Base-by-base conservation (phyloP, 2,797 vertebrate species). In the Fistularia commersonii region DNA sequence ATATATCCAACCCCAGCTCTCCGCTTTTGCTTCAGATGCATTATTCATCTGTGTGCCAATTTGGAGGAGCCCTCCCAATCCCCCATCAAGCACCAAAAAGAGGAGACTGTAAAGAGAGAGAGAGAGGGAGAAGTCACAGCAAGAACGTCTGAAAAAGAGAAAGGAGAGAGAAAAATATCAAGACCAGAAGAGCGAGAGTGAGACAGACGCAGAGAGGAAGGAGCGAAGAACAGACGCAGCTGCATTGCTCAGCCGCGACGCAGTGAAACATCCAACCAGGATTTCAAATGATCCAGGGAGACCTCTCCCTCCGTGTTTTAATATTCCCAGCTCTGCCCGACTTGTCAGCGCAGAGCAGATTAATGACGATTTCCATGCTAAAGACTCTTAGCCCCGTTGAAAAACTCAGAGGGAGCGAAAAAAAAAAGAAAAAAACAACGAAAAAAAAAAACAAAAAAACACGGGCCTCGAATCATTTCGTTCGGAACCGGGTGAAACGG, bases 41-140 rank as follows among this genome's bases (percentile, higher is more conserved):
- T 87, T 85, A 88, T 88, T 88, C 83, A 88, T 86, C 76, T 76
- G 78, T 76, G 85, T 87, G 87, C 87, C 80, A 85, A 85, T 87
- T 86, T 88, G 79, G 82, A 87, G 73, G 71, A 87, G 76, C 74
- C 82, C 83, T 82, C 79, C 79, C 80, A 78, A 72, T 80, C 84
- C 77, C 79, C 69, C 66, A 72, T 70, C 72, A 66, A 72, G 76
- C 76, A 72, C 70, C 76, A 66, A 83, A 80, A 81, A 77, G 58
- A 63, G 57, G 23, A 77, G 55, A 73, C 52, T 53, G 9, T 9
- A 53, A n/a, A n/a, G 52, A 63, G 51, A 74, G 69, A 72, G 69
- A 65, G 47, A 68, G 61, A 38, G 23, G 23, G 23, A 23, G 23
- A 66, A 77, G 69, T 71, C 56, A 50, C 45, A 46, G 64, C 5